Percentiles rank a stretch among this genome's conserved stretches.
Evolutionary conservation across 2,113 vertebrate genomes (phyloP).

Genomic region (Herpetotheres cachinnans): DNA sequence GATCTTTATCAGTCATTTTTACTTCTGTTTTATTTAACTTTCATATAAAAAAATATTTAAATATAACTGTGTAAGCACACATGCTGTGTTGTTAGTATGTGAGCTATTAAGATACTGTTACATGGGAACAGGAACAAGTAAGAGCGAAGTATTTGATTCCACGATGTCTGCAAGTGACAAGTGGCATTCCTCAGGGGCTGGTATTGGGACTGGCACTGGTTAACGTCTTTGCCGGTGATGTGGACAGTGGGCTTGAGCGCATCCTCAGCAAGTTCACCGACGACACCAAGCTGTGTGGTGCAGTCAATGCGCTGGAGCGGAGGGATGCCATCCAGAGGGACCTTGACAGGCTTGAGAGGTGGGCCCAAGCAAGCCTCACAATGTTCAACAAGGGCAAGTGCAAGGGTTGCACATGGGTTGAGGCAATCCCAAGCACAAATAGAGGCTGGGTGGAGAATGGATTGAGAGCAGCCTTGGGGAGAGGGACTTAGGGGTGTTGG

Average conservation of each 20-base stretch:
- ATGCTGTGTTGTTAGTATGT: not conserved
- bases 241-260: not conserved
- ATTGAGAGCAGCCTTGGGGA: not conserved
- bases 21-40: not conserved
- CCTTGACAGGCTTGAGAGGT: not conserved
- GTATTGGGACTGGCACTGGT: not conserved
- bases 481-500: not conserved
- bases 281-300: not conserved
- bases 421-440: not conserved
- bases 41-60: not conserved
- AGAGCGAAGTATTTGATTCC: not conserved
- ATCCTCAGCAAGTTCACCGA: not conserved
- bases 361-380: rapidly evolving
- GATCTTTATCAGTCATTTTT: not conserved
- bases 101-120: not conserved
- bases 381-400: not conserved
- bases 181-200: not conserved
- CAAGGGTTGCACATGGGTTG: not conserved
- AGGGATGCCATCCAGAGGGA: not conserved
- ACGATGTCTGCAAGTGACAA: not conserved
- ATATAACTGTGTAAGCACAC: not conserved
- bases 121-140: not conserved
- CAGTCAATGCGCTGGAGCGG: rapidly evolving
- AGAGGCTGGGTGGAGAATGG: not conserved
- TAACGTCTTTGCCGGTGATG: rapidly evolving